These are phyloP conservation scores for Lepus americanus DNA, from an alignment of 2,113 vertebrate genomes.

Conservation along the genomic window DNA sequence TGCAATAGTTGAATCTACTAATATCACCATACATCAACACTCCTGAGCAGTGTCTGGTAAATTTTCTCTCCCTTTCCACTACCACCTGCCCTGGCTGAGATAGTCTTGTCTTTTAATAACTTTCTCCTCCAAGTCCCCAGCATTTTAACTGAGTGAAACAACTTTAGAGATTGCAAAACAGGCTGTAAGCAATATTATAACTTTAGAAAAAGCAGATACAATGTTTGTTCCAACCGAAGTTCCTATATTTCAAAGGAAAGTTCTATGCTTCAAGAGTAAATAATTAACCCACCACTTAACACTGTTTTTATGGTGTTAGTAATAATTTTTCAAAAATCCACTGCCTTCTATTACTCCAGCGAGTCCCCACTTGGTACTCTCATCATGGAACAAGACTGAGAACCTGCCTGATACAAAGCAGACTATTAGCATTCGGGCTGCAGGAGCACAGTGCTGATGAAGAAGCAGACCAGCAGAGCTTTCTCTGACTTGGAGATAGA, in stretches of 20 bases:
- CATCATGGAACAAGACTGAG: neutral
- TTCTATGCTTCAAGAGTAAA: neutral
- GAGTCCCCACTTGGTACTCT: neutral
- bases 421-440: neutral
- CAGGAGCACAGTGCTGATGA: neutral
- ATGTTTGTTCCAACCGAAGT: neutral
- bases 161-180: neutral
- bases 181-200: neutral
- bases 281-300: neutral
- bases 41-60: neutral
- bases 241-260: neutral
- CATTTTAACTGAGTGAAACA: neutral
- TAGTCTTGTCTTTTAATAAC: neutral
- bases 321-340: neutral
- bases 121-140: neutral
- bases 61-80: neutral
- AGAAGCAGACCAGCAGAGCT: neutral
- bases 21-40: neutral
- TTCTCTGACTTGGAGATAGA: conserved; percentile 9
- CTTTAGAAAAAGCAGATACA: neutral
- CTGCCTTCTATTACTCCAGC: neutral
- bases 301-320: neutral
- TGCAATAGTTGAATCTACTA: neutral
- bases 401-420: neutral
- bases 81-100: neutral